Evolutionary conservation across 2,888 invertebrate species (phyloP), one percentile per base, ranked within the genome.

Genomic region (Rhingia rostrata): DNA sequence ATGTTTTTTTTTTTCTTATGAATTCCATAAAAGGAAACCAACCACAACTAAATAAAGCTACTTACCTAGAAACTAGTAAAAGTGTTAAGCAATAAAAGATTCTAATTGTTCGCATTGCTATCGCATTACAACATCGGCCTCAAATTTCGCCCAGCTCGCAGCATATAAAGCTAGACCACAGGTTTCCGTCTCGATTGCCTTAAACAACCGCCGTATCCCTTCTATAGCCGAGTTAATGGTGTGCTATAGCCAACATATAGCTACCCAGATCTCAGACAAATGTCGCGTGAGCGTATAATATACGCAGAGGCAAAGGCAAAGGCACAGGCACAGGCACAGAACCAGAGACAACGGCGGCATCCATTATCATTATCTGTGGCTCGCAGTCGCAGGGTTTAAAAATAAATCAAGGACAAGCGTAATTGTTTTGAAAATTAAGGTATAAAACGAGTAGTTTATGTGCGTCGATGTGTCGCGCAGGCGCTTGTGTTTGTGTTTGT

Each of bases 321-420:
- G 56, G 5, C 22, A 22, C 1, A 22, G 56, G 5, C 22, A 22
- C 1, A 22, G 22, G 22, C 22, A 22, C 22, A 22, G 22, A 22
- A 22, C 22, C 22, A 22, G 22, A 22, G 1, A 22, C 22, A 22
- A 22, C 22, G 14, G 49, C 67, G 56, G 79, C 67, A 69, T 83
- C 43, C 49, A 67, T 67, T 78, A 67, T 67, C 63, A 67, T 73
- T 58, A 63, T 63, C 63, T 63, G 12, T 37, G 53, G 9, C 45
- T 53, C 32, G 9, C 33, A 63, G 63, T 63, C 56, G 47, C 43
- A 58, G 43, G 67, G 63, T 83, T 69, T 79, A 79, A 83, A 82
- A 83, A 83, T 83, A 83, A 83, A 83, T 79, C 79, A 83, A 83
- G 83, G 83, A 79, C 79, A 79, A 72, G 41, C 63, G 73, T 83